Percentiles rank a stretch among this genome's conserved stretches.
Conservation (phyloP, 1,140 invertebrate species). For the Maconellicoccus hirsutus region DNA sequence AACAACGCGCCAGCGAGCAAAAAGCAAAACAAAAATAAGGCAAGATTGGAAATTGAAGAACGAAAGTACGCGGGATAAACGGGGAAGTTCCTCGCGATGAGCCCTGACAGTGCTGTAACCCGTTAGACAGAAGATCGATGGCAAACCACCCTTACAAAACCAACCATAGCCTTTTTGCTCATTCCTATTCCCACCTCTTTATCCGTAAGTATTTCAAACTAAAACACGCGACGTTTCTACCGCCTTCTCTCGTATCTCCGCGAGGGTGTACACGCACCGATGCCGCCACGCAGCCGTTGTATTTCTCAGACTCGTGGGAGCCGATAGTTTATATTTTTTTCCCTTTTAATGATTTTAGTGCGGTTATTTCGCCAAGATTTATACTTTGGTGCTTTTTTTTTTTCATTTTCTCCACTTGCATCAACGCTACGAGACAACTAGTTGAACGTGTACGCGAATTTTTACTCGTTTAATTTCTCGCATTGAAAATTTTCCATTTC, state of each 20-base stretch:
- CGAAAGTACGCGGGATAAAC: background rate
- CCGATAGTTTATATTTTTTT: slow-evolving; percentile 12
- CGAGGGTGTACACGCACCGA: slow-evolving; percentile 12
- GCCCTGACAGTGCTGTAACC: slow-evolving; percentile 15
- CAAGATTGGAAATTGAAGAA: background rate
- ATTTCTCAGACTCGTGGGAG: slow-evolving; percentile 21
- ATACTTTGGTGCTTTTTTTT: background rate
- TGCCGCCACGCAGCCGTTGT: slow-evolving; percentile 12
- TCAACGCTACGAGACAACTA: slow-evolving; percentile 3
- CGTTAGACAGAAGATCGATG: slow-evolving; percentile 22
- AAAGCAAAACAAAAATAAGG: background rate
- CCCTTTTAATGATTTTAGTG: slow-evolving; percentile 12
- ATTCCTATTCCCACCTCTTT: slow-evolving; percentile 14
- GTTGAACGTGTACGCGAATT: too few species aligned
- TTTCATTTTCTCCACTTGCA: background rate
- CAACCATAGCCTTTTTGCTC: slow-evolving; percentile 14
- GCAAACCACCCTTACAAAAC: slow-evolving; percentile 15
- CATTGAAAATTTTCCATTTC: too few species aligned
- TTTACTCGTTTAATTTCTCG: too few species aligned
- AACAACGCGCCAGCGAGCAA: background rate
- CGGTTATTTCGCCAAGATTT: slow-evolving; percentile 13
- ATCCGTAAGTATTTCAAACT: slow-evolving; percentile 16
- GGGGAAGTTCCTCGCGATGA: background rate
- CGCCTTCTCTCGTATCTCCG: background rate
- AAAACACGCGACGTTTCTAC: slow-evolving; percentile 17